Evolutionary conservation across 2,113 vertebrate genomes (phyloP).

Genomic region (Mixornis gularis): DNA sequence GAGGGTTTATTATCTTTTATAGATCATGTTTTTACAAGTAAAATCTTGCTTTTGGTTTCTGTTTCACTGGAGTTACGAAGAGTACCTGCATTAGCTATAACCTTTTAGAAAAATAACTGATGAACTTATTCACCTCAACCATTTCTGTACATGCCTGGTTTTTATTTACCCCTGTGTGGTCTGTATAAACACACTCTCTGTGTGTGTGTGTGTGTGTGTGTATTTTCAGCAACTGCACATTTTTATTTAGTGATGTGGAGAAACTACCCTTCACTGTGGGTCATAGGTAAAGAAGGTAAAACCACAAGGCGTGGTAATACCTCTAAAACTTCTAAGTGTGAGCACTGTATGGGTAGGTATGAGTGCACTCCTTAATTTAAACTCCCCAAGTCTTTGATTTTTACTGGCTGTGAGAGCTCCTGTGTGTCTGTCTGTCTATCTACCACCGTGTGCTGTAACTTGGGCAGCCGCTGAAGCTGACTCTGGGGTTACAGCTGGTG

Average conservation of each 20-base stretch:
- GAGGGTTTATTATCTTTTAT: background rate
- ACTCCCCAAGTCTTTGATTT: background rate
- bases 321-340: background rate
- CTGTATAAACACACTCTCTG: background rate
- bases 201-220: background rate
- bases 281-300: background rate
- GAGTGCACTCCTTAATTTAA: background rate
- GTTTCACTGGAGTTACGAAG: background rate
- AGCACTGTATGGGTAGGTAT: background rate
- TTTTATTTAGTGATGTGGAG: background rate
- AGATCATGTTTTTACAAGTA: background rate
- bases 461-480: background rate
- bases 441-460: rapidly evolving
- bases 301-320: background rate
- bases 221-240: background rate
- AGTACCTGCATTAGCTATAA: background rate
- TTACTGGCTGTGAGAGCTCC: background rate
- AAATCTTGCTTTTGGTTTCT: conserved; percentile 9
- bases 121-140: background rate
- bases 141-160: background rate
- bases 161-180: background rate
- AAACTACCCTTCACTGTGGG: background rate
- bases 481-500: background rate
- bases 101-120: background rate
- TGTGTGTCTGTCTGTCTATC: background rate